These are phyloP conservation scores for Semicossyphus pulcher DNA, from an alignment of 2,113 vertebrate species.

Conservation along the genomic window DNA sequence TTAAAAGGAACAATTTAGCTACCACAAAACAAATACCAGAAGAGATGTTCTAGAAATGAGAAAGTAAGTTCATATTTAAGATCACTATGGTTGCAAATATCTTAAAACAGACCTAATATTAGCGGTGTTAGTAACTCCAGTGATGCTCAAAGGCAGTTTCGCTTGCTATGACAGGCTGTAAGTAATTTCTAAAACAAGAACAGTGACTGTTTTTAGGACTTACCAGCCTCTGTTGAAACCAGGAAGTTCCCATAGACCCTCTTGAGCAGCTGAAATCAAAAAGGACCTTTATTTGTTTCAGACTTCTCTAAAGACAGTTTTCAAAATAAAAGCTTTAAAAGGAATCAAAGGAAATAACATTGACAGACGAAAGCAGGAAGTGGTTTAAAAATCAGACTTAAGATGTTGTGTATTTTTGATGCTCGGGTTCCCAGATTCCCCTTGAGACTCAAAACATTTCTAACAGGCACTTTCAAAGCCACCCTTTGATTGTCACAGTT, in stretches of 20 bases:
- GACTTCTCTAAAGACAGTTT: slow-evolving; percentile 3
- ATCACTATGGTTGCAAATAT: no score
- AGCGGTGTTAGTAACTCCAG: no score
- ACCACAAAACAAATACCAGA: background rate
- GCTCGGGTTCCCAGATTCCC: background rate
- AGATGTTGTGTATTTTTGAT: background rate
- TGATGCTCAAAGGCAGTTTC: no score
- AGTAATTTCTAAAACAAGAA: background rate
- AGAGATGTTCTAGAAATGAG: background rate
- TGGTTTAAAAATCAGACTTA: background rate
- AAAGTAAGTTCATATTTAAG: background rate
- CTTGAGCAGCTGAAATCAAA: slow-evolving; percentile 89
- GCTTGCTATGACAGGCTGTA: background rate
- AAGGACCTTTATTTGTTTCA: background rate
- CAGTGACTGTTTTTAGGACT: slow-evolving; percentile 28
- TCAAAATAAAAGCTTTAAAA: background rate
- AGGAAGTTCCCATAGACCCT: slow-evolving; percentile 91
- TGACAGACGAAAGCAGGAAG: background rate
- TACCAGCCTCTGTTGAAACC: slow-evolving; percentile 90
- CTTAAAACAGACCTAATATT: no score
- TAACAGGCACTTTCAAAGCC: background rate
- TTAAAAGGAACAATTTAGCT: background rate
- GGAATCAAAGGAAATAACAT: background rate
- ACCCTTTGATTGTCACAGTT: background rate
- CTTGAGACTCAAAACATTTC: background rate